Base-by-base conservation (phyloP, 1,140 invertebrate species). In the Diprion similis region DNA sequence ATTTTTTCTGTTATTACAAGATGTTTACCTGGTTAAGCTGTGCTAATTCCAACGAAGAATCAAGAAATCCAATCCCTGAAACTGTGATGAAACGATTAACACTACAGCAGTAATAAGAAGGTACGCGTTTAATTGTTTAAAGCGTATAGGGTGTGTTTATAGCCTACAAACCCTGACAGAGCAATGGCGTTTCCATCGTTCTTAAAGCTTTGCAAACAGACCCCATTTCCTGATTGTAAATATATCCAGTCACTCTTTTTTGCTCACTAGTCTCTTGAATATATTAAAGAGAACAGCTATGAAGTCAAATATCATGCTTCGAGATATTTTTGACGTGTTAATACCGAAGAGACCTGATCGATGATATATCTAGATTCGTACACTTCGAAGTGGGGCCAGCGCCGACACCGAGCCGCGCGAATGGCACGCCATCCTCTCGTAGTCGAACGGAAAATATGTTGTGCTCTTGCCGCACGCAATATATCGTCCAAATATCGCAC, bases 1-100 rank as follows among this genome's bases (percentile, higher is more conserved):
- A 86, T 86, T 87, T 86, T 86, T 84, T 84, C 80, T 77, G 80
- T 85, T 83, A 78, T 78, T 82, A 79, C 84, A 86, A 86, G 82
- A 87, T 86, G 85, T 86, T 86, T 86, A 87, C 84, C 80, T 81
- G 82, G 80, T 80, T 82, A 75, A 78, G 78, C 78, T 76, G 79
- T 81, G 79, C 76, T 78, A 81, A 81, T 81, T 80, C 81, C 74
- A 76, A 79, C 82, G 77, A 80, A 74, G 78, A 78, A 77, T 79
- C 75, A 75, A 77, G 80, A 71, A 80, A 80, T 80, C 78, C 77
- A 79, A 81, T 79, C 78, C 81, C 78, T 74, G 74, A 80, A 79
- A 79, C 73, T 76, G 73, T 77, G 68, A 83, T 83, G 84, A 79
- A 75, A 78, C 79, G 76, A 66, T 73, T 78, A 76, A 79, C 75